Evolutionary conservation across 1,140 invertebrate species (phyloP).

Genomic region (Portunus trituberculatus): DNA sequence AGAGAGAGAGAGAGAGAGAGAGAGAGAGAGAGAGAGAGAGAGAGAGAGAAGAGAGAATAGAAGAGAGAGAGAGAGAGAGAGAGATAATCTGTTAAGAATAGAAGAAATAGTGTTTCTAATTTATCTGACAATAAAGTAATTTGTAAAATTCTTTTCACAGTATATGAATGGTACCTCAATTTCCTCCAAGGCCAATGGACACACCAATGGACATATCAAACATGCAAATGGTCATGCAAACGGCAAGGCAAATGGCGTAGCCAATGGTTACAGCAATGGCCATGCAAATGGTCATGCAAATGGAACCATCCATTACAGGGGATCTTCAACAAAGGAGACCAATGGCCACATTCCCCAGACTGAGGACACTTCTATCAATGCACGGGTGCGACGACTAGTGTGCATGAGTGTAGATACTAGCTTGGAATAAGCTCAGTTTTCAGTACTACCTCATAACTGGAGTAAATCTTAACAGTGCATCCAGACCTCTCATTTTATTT

Average conservation of each 20-base stretch:
- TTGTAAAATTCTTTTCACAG: constrained; percentile 43
- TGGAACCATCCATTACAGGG: constrained; percentile 78
- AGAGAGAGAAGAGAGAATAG: too few species aligned
- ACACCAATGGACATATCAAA: constrained; percentile 82
- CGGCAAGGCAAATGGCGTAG: constrained; percentile 85
- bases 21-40: too few species aligned
- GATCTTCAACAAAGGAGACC: constrained; percentile 26
- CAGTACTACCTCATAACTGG: constrained; percentile 45
- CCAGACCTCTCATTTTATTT: constrained; percentile 27
- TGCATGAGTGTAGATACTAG: constrained; percentile 66
- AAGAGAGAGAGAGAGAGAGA: too few species aligned
- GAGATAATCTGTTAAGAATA: too few species aligned
- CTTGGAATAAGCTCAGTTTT: constrained; percentile 42
- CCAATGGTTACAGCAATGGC: constrained; percentile 83
- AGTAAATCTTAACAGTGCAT: constrained; percentile 43
- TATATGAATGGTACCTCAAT: constrained; percentile 85
- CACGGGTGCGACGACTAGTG: constrained; percentile 57
- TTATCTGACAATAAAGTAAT: not conserved
- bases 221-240: constrained; percentile 86
- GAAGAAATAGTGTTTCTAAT: too few species aligned
- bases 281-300: constrained; percentile 82
- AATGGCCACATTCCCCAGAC: constrained; percentile 43
- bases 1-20: too few species aligned
- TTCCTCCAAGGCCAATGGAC: constrained; percentile 83
- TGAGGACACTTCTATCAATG: constrained; percentile 35